Base-by-base conservation (phyloP, 2,113 vertebrate genomes). In the Polyodon spathula region DNA sequence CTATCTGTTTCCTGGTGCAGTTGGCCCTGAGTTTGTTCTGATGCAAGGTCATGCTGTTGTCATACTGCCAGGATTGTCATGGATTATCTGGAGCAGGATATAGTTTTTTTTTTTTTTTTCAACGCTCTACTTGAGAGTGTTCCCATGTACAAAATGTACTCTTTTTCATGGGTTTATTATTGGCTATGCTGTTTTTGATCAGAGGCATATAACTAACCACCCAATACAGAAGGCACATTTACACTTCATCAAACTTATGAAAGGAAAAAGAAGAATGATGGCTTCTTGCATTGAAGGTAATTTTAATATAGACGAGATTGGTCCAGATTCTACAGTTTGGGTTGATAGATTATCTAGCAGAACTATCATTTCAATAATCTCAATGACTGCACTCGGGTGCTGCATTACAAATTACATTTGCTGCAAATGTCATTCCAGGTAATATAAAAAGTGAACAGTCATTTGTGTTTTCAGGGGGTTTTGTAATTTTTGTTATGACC, bases 241-340 rank as follows among this genome's bases (percentile, higher is more conserved):
- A 55, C 27, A 7, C 17, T 55, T 37, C 53, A 55, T 48, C 17
- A 86, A 88, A 89, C 72, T 86, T 86, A 76, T 82, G 74, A 84
- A 82, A 81, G 80, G 83, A 83, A 82, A 60, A 56, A 65, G 72
- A 88, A 89, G 85, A 87, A 76, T 86, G 85, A 88, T 88, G 76
- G 77, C 74, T 81, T 83, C 77, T 77, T 85, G 78, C 78, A 73
- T 66, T 64, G 79, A 77, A 88, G 75, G 84, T 87, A 88, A 88
- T 90, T 88, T 89, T 90, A 89, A 88, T 89, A 89, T 88, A 88
- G 84, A 89, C 79, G 81, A 89, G 87, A 86, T 88, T 86, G 85
- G 85, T 73, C 70, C 79, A 81, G 83, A 73, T 81, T 77, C 80
- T 85, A 81, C 84, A 81, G 79, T 86, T 27, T 80, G 74, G 83